Evolutionary conservation across 2,888 invertebrate species (phyloP), one percentile per base, ranked within the genome.

Genomic region (Andrena haemorrhoa): DNA sequence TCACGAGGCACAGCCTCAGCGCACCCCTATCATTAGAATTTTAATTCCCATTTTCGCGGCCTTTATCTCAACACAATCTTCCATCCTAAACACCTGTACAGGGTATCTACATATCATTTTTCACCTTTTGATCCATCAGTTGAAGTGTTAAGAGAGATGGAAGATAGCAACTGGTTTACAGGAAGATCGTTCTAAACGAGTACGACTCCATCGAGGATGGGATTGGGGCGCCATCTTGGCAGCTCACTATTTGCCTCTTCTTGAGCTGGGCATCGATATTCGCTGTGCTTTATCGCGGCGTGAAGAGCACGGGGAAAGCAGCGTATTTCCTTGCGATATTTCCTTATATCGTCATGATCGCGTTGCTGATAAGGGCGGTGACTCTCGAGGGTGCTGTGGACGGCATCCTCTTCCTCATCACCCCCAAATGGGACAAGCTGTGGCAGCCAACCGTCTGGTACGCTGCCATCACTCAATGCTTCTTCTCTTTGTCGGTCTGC

Each of bases 251-350:
- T 4, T 95, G 95, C 49, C 92, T 96, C 0, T 89, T 95, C 0
- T 79, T 94, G 6, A 94, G 95, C 20, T 96, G 96, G 96, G 72
- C 93, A 0, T 89, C 94, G n/a, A 94, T 96, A 16, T 95, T 95
- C 76, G 89, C 94, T 0, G 94, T 95, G 16, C 94, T 96, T 0
- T 94, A 94, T 6, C 94, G 95, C 73, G 96, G 96, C 0, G 94
- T 96, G 0, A 94, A 95, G 86, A 95, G 95, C 86, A 95, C 95
- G 0, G 96, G 96, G 41, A 96, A 96, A 89, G 95, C 95, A 0
- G 96, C 96, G 1, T 97, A 97, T 90, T 96, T 97, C 85, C 95
- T 97, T 1, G 97, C 97, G 0, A 92, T 96, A 26, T 96, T 96
- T 88, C 96, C 96, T 0, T 96, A 96, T 88, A 89, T 95, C 41